Evolutionary conservation across 2,797 vertebrate species (phyloP), one percentile per base, ranked within the genome.

Genomic region (Orestias chungarensis): DNA sequence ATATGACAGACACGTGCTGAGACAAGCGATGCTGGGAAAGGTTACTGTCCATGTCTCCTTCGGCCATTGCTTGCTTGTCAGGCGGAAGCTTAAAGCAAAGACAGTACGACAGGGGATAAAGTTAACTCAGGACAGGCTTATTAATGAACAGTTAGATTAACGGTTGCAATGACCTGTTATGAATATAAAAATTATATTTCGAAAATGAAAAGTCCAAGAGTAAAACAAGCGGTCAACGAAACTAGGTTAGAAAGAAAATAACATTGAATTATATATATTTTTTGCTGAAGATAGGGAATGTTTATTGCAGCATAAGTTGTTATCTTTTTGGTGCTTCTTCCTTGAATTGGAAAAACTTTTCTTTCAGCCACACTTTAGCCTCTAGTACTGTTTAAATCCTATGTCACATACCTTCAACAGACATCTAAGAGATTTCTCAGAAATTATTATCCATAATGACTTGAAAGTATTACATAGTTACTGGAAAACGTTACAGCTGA

Each of bases 11-110:
- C 94, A 95, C 72, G 3, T 91, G 94, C 93, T 94, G 90, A 73
- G 95, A 94, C 88, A 92, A 95, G 89, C 94, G 89, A 95, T 96
- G 95, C 95, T 96, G 93, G 95, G 94, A 97, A 96, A 96, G 95
- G 96, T 97, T 96, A 96, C 93, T 93, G 88, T 88, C 94, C 91
- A 87, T 94, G 94, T 96, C 95, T 95, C 92, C 91, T 88, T 87
- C 82, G 86, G 92, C 94, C 91, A 93, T 93, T 91, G 93, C 95
- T 95, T 95, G 91, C 94, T 93, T 92, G 91, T 86, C 93, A 47
- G 70, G 90, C 87, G 93, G 89, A 71, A 73, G 66, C 75, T 88
- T 93, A 94, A 79, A 82, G 86, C 77, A 85, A 74, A 86, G 70
- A 79, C 68, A 40, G 66, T 75, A 79, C 44, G 17, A 82, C 38